Conservation (phyloP, 2,888 invertebrate genomes). For the Drosophila demipolita region DNA sequence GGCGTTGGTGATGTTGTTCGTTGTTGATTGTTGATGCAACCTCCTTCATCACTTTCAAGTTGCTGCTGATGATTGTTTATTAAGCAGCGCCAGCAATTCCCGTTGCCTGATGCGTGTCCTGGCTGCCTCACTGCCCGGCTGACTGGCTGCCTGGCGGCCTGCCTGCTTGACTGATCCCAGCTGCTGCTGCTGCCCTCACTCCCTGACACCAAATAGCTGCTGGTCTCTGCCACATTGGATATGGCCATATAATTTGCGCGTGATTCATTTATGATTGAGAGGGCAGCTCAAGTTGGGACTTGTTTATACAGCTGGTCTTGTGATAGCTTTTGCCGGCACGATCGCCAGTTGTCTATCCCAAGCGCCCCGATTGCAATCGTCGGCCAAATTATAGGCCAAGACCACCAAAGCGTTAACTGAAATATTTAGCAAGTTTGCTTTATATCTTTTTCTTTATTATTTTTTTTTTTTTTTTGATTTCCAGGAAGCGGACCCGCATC, state of each 20-base stretch:
- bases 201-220: constrained; percentile 13
- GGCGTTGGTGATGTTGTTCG: constrained; percentile 27
- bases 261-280: constrained; percentile 80
- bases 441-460: background rate
- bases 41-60: constrained; percentile 57
- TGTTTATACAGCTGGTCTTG: constrained; percentile 55
- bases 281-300: constrained; percentile 49
- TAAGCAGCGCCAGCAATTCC: constrained; percentile 76
- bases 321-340: constrained; percentile 49
- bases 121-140: constrained; percentile 13
- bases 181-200: constrained; percentile 1
- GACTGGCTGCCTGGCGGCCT: constrained; percentile 2
- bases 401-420: constrained; percentile 82
- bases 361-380: constrained; percentile 60
- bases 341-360: constrained; percentile 65
- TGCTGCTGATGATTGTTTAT: constrained; percentile 78
- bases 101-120: constrained; percentile 51
- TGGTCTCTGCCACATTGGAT: constrained; percentile 19
- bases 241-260: constrained; percentile 78
- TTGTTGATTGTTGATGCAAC: constrained; percentile 57
- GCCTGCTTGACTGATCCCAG: background rate
- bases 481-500: constrained; percentile 60
- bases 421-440: constrained; percentile 80
- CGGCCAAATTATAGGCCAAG: constrained; percentile 81
- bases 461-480: constrained; percentile 72